These are phyloP conservation scores for Pediacus dermestoides DNA, from an alignment of 2,888 invertebrate genomes.

Conservation along the genomic window DNA sequence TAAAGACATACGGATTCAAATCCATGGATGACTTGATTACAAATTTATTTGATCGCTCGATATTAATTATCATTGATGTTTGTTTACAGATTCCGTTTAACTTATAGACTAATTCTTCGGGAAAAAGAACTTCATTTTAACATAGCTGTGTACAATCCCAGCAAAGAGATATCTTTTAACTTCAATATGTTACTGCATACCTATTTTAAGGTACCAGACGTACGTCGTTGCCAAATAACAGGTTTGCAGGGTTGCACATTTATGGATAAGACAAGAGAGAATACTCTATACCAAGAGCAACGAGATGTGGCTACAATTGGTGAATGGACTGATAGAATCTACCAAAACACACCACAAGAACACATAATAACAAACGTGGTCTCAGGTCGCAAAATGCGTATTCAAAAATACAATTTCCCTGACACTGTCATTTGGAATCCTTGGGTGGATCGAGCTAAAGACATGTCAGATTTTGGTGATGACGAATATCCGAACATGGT, in stretches of 20 bases:
- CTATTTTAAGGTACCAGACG: constrained; percentile 94
- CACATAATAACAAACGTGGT: constrained; percentile 91
- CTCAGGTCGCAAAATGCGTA: constrained; percentile 85
- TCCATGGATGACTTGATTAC: too few species aligned
- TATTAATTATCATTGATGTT: too few species aligned
- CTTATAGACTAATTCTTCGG: constrained; percentile 85
- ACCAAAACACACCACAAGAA: constrained; percentile 89
- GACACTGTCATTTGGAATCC: constrained; percentile 98
- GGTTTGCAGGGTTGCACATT: constrained; percentile 82
- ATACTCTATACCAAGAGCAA: constrained; percentile 82
- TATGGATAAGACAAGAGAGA: constrained; percentile 77
- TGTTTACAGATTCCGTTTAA: constrained; percentile 73
- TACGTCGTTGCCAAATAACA: constrained; percentile 85
- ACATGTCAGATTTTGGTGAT: constrained; percentile 93
- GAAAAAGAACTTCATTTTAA: constrained; percentile 91
- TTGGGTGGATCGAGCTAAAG: constrained; percentile 89
- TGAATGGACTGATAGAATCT: constrained; percentile 92
- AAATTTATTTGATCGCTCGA: too few species aligned
- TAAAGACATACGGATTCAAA: too few species aligned
- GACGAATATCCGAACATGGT: constrained; percentile 96
- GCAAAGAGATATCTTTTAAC: constrained; percentile 84
- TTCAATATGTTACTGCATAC: constrained; percentile 93
- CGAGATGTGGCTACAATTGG: constrained; percentile 85
- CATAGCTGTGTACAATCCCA: constrained; percentile 90
- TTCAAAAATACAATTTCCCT: constrained; percentile 92